These are phyloP conservation scores for Gonioctena quinquepunctata DNA, from an alignment of 1,140 invertebrate genomes.

Conservation along the genomic window DNA sequence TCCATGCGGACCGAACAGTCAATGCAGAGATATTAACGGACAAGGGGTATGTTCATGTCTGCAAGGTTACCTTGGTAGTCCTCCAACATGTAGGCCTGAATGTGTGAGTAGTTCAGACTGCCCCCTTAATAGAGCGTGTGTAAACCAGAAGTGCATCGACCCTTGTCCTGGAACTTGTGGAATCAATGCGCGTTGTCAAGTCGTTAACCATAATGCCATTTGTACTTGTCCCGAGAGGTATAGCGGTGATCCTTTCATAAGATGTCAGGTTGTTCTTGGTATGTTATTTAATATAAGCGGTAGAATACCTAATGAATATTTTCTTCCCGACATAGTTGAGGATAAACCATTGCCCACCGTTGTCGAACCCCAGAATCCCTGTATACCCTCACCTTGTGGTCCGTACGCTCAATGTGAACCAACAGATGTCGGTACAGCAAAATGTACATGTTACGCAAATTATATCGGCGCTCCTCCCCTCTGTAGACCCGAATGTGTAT, in stretches of 20 bases:
- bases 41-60: conserved; percentile 78
- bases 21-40: conserved; percentile 70
- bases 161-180: conserved; percentile 73
- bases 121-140: conserved; percentile 64
- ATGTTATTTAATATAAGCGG: conserved; percentile 19
- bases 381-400: conserved; percentile 76
- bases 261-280: conserved; percentile 56
- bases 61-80: conserved; percentile 70
- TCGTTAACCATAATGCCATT: conserved; percentile 69
- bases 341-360: conserved; percentile 31
- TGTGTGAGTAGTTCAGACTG: conserved; percentile 71
- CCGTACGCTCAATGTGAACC: conserved; percentile 72
- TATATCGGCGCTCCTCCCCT: conserved; percentile 70
- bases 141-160: conserved; percentile 69
- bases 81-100: conserved; percentile 72
- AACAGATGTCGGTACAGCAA: conserved; percentile 59
- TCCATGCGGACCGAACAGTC: conserved; percentile 78
- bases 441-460: conserved; percentile 65
- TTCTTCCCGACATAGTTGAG: conserved; percentile 35
- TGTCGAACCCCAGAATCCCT: conserved; percentile 61
- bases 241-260: conserved; percentile 70
- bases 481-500: conserved; percentile 69
- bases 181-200: conserved; percentile 67
- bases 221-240: conserved; percentile 68
- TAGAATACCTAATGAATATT: background rate